These are phyloP conservation scores for Thysanoteuthis rhombus DNA, from an alignment of 2,888 invertebrate species.

Conservation along the genomic window DNA sequence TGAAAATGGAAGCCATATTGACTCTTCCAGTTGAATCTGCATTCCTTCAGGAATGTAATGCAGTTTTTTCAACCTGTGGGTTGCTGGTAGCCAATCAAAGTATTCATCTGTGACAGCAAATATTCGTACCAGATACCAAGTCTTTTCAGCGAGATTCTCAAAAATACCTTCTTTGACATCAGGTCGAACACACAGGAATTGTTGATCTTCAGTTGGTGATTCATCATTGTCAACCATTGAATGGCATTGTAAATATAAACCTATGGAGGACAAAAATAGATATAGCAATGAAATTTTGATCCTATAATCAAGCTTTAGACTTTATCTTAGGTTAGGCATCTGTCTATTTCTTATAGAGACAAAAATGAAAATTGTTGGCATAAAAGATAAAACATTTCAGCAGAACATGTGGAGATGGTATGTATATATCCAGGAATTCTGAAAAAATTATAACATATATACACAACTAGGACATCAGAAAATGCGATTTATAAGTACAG, in stretches of 20 bases:
- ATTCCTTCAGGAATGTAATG: constrained; percentile 57
- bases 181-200: constrained; percentile 58
- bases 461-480: no score
- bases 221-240: constrained; percentile 54
- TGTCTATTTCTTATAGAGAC: no score
- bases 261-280: constrained; percentile 42
- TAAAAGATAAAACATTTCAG: no score
- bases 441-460: no score
- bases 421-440: no score
- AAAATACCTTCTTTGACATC: constrained; percentile 59
- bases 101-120: constrained; percentile 67
- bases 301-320: no score
- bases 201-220: background rate
- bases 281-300: background rate
- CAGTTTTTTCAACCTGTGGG: constrained; percentile 54
- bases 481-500: no score
- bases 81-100: constrained; percentile 64
- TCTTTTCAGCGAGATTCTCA: constrained; percentile 61
- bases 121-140: constrained; percentile 64
- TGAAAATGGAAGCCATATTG: constrained; percentile 64
- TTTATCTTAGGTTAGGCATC: no score
- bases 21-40: constrained; percentile 57
- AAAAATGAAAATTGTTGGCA: no score
- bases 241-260: constrained; percentile 64
- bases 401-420: no score